Base-by-base conservation (phyloP, 2,888 invertebrate species). In the Maniola hyperantus region DNA sequence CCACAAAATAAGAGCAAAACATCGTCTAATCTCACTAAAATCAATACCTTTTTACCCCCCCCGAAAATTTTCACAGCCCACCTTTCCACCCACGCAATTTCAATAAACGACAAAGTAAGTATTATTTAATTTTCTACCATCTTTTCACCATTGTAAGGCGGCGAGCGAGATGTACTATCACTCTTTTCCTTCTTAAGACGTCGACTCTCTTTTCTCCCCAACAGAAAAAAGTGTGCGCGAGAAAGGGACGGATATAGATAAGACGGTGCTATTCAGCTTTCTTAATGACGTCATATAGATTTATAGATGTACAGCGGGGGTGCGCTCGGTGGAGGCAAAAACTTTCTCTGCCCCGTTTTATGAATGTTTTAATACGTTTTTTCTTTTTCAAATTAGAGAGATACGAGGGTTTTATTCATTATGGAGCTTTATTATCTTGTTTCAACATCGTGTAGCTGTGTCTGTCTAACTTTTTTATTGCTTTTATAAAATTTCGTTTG, bases 51-150 rank as follows among this genome's bases (percentile, higher is more conserved):
- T 91, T 91, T 90, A 86, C 87, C 85, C 83, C 89, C 86, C 86
- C 85, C 82, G 79, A 78, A 83, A 87, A 89, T 86, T 87, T 88
- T 87, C 84, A 84, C 84, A 80, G 88, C 81, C 74, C 73, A 72
- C 72, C 77, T 71, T 74, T 34, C 20, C 42, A 26, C 20, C 57
- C 57, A 42, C 77, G 86, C 86, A 80, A 78, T 84, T 87, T 87
- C 88, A 88, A 89, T 90, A 85, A 89, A 89, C 89, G 91, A 91
- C 91, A 91, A 92, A 92, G 91, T 91, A 92, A 92, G 91, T 91
- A 91, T 91, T 91, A 90, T 91, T 92, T 91, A 91, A 92, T 91
- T 91, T 90, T 71, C 85, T 82, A 77, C 77, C 89, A 89, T 90
- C 90, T 91, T 91, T 92, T 91, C 89, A 83, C 89, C 84, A 88